Conservation (phyloP, 1,140 invertebrate species). For the Sinella curviseta region DNA sequence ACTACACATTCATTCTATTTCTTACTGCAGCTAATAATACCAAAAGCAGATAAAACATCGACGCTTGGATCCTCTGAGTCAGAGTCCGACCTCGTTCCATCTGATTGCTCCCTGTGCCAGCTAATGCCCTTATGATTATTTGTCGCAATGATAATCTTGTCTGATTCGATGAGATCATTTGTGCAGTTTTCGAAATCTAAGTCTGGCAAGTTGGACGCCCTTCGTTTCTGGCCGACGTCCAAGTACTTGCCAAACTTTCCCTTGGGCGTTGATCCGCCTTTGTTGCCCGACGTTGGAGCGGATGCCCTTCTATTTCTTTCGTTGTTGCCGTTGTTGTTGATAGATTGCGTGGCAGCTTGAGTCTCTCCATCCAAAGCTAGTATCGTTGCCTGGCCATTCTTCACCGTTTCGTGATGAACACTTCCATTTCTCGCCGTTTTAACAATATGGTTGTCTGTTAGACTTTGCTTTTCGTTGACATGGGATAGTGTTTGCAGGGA, state of each 20-base stretch:
- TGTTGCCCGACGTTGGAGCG: neutral
- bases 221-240: neutral
- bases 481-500: neutral
- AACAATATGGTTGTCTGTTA: neutral
- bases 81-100: neutral
- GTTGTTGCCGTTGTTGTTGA: neutral
- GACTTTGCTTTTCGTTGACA: neutral
- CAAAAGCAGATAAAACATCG: neutral
- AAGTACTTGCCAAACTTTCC: neutral
- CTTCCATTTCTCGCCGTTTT: neutral
- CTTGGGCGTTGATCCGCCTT: neutral
- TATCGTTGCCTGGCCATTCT: neutral
- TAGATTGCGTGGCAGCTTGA: neutral
- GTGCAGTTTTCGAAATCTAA: neutral
- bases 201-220: neutral
- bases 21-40: neutral
- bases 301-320: neutral
- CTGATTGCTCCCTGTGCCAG: constrained; percentile 10
- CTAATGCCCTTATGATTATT: neutral
- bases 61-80: neutral
- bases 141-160: neutral
- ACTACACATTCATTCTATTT: neutral
- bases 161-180: neutral
- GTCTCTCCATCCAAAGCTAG: neutral
- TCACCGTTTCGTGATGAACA: neutral